phyloP scores from a whole-genome alignment of 2,797 vertebrate genomes.

The Anguilla megastoma region DNA sequence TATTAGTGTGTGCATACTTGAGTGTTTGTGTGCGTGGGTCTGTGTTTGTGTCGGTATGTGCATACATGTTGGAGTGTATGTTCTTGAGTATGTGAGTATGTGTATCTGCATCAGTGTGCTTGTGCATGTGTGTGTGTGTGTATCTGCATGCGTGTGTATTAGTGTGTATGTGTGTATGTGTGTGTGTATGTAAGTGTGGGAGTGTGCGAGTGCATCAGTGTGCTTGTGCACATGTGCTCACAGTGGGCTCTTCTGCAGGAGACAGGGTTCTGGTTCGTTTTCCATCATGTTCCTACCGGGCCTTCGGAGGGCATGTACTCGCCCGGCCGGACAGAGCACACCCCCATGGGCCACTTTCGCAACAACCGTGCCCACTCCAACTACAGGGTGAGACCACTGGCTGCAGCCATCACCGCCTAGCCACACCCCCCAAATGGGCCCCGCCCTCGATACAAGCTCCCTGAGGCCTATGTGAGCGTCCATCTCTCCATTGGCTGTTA shows the following conservation, averaged over 20 bases:
- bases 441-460: background rate
- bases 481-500: background rate
- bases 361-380: constrained; percentile 97
- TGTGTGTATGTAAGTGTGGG: background rate
- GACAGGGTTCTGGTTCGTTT: constrained; percentile 96
- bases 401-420: background rate
- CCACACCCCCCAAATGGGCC: background rate
- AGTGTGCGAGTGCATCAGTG: constrained; percentile 26
- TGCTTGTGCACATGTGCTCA: constrained; percentile 3
- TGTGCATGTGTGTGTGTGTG: background rate
- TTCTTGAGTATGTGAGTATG: background rate
- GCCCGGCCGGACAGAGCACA: constrained; percentile 86
- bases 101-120: background rate
- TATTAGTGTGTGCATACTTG: background rate
- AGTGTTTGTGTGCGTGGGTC: background rate
- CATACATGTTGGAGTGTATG: background rate
- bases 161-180: constrained; percentile 17
- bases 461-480: background rate
- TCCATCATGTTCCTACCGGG: constrained; percentile 92
- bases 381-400: constrained; percentile 80
- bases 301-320: constrained; percentile 89
- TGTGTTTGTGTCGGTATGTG: background rate
- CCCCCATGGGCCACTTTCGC: constrained; percentile 86
- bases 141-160: constrained; percentile 27
- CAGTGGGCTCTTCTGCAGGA: constrained; percentile 74